A percentile compares a stretch with the other conserved stretches of the same genome.
Conservation (phyloP, 2,113 vertebrate genomes). For the Hippoglossus stenolepis region DNA sequence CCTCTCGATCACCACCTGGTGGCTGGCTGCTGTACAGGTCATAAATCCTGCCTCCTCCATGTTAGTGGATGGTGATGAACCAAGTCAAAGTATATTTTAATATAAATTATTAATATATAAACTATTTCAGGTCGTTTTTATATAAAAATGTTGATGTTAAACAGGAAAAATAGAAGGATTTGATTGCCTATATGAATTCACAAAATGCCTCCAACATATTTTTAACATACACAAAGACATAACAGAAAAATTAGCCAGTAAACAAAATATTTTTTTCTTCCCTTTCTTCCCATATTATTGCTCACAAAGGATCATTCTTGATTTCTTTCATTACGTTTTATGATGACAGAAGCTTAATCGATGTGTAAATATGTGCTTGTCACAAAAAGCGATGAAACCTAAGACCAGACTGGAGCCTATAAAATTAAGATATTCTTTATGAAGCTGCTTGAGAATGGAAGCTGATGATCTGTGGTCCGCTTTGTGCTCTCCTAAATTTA, state of each 20-base stretch:
- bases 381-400: neutral
- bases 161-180: too few species aligned
- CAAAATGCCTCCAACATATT: neutral
- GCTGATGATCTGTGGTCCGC: constrained; percentile 1
- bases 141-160: too few species aligned
- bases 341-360: neutral
- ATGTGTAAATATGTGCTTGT: neutral
- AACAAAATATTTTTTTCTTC: too few species aligned
- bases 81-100: too few species aligned
- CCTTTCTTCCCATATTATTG: neutral
- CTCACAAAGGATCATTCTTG: neutral
- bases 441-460: constrained; percentile 9
- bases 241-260: too few species aligned
- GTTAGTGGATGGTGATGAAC: too few species aligned
- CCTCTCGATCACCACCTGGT: neutral
- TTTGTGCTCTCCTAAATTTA: constrained; percentile 4
- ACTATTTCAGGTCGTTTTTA: too few species aligned
- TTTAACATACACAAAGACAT: neutral
- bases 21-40: too few species aligned
- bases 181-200: too few species aligned
- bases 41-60: neutral
- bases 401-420: neutral
- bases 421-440: neutral
- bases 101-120: too few species aligned
- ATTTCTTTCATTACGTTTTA: neutral